Percentiles rank a stretch among this genome's conserved stretches.
These are phyloP conservation scores for Delichon dasypus DNA, from an alignment of 2,797 vertebrate genomes.

Conservation along the genomic window DNA sequence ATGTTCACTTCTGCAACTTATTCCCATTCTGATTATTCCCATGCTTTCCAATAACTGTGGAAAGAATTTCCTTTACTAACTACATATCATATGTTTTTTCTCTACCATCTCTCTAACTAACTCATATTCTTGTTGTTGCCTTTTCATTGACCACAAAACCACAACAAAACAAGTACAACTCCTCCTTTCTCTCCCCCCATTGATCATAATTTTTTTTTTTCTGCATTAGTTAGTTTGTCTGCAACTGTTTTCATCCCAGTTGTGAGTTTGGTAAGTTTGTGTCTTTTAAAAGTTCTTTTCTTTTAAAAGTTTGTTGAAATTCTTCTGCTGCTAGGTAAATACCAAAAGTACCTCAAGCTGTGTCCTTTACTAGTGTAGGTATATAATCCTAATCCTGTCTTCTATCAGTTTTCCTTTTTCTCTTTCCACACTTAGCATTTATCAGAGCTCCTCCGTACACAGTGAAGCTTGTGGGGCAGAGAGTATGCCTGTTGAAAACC, in stretches of 20 bases:
- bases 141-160: not conserved
- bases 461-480: not conserved
- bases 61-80: not conserved
- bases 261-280: not conserved
- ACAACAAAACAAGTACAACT: not conserved
- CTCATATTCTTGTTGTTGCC: not conserved
- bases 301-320: fast-evolving
- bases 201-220: not conserved
- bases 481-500: not conserved
- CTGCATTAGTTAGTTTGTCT: not conserved
- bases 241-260: not conserved
- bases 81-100: fast-evolving
- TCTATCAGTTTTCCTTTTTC: not conserved
- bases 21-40: not conserved
- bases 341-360: not conserved
- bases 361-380: not conserved
- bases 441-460: not conserved
- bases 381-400: not conserved
- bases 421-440: not conserved
- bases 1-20: not conserved
- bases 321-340: not conserved
- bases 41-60: not conserved
- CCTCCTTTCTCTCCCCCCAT: fast-evolving
- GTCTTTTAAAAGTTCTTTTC: not conserved
- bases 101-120: not conserved